Percentiles rank a stretch among this genome's conserved stretches.
phyloP scores from a whole-genome alignment of 2,113 vertebrate species.

The Dasyornis broadbenti region DNA sequence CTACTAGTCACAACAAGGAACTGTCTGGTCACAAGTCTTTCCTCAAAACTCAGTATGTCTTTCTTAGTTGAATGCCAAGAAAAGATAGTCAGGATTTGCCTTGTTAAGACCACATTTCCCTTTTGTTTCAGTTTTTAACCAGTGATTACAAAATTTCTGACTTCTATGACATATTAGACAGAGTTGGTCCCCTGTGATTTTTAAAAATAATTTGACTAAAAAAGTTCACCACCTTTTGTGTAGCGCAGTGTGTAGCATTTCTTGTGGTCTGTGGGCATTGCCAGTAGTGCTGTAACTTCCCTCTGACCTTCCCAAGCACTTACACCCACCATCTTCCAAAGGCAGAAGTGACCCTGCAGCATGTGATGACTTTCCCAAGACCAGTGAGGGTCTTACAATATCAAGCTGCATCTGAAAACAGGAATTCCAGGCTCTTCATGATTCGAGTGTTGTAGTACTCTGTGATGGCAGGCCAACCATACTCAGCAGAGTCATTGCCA shows the following conservation, averaged over 20 bases:
- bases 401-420: not conserved
- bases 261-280: not conserved
- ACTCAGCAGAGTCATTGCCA: not conserved
- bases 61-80: not conserved
- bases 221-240: not conserved
- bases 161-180: not conserved
- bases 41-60: not conserved
- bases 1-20: not conserved
- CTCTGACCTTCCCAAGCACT: not conserved
- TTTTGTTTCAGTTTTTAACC: not conserved
- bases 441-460: not conserved
- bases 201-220: not conserved
- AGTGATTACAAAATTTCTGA: not conserved
- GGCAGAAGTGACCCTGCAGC: not conserved
- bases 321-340: not conserved
- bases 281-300: not conserved
- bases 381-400: not conserved
- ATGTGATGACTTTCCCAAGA: not conserved
- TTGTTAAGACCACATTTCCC: not conserved
- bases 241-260: not conserved
- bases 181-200: not conserved
- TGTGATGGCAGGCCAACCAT: not conserved
- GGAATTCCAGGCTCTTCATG: not conserved
- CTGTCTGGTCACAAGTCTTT: not conserved
- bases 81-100: not conserved